A percentile compares a stretch with the other conserved stretches of the same genome.
These are phyloP conservation scores for Itoplectis maculator DNA, from an alignment of 2,888 invertebrate genomes.

Conservation along the genomic window DNA sequence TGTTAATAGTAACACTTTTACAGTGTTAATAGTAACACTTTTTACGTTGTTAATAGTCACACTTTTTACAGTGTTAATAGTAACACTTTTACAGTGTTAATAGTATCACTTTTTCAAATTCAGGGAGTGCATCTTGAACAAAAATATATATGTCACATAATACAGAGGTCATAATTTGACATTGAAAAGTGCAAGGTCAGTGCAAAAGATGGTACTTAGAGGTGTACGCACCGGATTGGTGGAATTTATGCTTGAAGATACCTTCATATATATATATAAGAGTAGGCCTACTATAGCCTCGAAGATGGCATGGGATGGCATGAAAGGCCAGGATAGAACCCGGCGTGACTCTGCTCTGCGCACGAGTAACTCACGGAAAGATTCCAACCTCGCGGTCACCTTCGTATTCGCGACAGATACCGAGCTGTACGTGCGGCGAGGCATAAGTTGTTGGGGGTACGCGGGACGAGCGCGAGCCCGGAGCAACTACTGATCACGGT, in stretches of 20 bases:
- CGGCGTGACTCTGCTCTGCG: conserved; percentile 48
- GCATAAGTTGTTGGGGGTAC: conserved; percentile 17
- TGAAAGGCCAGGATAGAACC: conserved; percentile 18
- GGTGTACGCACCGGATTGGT: conserved; percentile 68
- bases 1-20: too few species aligned
- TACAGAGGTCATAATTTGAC: conserved; percentile 4
- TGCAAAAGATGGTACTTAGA: conserved; percentile 38
- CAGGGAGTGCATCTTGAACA: neutral
- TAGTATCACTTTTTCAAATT: too few species aligned
- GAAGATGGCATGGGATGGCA: conserved; percentile 36
- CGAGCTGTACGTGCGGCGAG: neutral
- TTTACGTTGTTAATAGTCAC: too few species aligned
- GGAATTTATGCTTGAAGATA: conserved; percentile 73
- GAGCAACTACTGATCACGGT: conserved; percentile 71
- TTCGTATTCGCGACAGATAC: conserved; percentile 49
- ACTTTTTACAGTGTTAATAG: too few species aligned
- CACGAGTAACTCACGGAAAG: conserved; percentile 26
- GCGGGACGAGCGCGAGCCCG: conserved; percentile 30
- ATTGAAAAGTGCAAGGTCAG: conserved; percentile 8
- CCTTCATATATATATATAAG: too few species aligned
- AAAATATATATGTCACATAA: conserved; percentile 24
- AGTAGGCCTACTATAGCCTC: conserved; percentile 3
- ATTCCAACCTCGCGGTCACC: conserved; percentile 31
- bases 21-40: too few species aligned
- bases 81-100: too few species aligned